Percentiles rank a stretch among this genome's conserved stretches.
phyloP scores from a whole-genome alignment of 1,140 invertebrate species.

The Aphelinus atriplicis region DNA sequence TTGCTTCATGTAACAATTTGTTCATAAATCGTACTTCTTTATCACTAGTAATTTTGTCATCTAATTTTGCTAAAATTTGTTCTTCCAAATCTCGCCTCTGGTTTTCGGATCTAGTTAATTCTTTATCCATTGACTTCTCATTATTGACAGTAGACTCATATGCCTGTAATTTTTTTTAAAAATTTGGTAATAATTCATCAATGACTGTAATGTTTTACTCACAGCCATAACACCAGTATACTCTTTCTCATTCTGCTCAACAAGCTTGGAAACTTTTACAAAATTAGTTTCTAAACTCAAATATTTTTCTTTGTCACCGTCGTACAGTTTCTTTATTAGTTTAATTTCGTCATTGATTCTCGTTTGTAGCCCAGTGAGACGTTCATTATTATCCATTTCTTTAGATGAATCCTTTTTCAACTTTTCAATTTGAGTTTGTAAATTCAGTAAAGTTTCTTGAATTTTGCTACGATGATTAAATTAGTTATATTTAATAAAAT shows the following conservation, averaged over 20 bases:
- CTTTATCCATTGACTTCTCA: conserved; percentile 61
- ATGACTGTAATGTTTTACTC: conserved; percentile 44
- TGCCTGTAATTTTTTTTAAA: conserved; percentile 47
- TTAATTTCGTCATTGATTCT: conserved; percentile 69
- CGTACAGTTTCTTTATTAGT: conserved; percentile 48
- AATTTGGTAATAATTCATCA: conserved; percentile 26
- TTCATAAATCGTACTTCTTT: conserved; percentile 67
- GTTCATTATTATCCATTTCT: conserved; percentile 75
- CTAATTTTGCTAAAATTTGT: conserved; percentile 71
- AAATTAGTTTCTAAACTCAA: conserved; percentile 66
- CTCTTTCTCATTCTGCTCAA: conserved; percentile 71
- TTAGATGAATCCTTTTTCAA: conserved; percentile 67
- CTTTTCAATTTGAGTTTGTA: conserved; percentile 67
- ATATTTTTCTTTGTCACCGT: conserved; percentile 50
- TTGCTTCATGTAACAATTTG: conserved; percentile 63
- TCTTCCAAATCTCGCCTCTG: conserved; percentile 72
- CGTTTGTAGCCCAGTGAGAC: conserved; percentile 70
- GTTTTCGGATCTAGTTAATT: conserved; percentile 66
- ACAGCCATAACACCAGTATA: conserved; percentile 45
- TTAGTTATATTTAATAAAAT: conserved; percentile 3
- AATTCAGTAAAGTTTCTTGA: conserved; percentile 67
- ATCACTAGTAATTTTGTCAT: conserved; percentile 76
- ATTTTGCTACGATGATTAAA: conserved; percentile 61
- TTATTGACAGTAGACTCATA: conserved; percentile 50
- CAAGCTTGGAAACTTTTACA: conserved; percentile 65